These are phyloP conservation scores for Calidris pugnax DNA, from an alignment of 2,113 vertebrate species.

Conservation along the genomic window DNA sequence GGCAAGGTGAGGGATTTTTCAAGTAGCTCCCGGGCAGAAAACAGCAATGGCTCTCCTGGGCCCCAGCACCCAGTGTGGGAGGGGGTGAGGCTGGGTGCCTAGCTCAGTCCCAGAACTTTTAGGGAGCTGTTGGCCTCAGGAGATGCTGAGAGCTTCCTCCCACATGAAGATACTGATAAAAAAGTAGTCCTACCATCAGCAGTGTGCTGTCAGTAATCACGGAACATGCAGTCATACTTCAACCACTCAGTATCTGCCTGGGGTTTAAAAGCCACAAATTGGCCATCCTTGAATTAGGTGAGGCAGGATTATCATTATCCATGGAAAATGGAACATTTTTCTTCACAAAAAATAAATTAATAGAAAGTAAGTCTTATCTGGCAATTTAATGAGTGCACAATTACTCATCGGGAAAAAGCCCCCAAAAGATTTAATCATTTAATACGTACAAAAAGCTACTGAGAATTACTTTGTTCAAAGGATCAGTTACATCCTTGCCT, in stretches of 20 bases:
- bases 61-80: not conserved
- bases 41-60: not conserved
- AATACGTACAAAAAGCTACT: conserved; percentile 60
- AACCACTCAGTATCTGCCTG: not conserved
- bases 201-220: not conserved
- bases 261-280: not conserved
- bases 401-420: conserved; percentile 65
- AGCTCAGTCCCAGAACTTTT: not conserved
- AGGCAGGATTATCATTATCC: conserved; percentile 52
- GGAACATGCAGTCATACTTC: not conserved
- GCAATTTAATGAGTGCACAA: conserved; percentile 67
- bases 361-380: conserved; percentile 43
- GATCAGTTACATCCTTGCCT: conserved; percentile 13
- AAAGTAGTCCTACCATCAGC: not conserved
- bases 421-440: conserved; percentile 73
- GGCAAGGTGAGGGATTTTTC: not conserved
- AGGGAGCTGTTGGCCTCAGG: not conserved
- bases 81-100: not conserved
- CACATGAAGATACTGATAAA: not conserved
- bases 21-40: not conserved
- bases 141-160: not conserved
- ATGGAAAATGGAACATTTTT: conserved; percentile 26
- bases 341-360: conserved; percentile 13
- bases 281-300: not conserved
- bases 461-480: conserved; percentile 45